These are phyloP conservation scores for Lepus timidus DNA, from an alignment of 2,113 vertebrate species.

Conservation along the genomic window DNA sequence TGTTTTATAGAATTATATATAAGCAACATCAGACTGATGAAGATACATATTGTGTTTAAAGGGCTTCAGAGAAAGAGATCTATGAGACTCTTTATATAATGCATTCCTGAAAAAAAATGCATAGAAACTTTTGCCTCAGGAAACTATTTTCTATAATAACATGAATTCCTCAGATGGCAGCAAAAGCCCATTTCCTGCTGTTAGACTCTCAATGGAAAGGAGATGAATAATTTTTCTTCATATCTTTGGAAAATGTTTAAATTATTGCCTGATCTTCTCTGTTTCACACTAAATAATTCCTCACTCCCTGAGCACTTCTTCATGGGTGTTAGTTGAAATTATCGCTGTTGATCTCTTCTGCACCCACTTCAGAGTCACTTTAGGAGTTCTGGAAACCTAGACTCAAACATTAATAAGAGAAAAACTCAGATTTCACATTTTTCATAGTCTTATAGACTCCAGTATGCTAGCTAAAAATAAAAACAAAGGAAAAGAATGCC, in stretches of 20 bases:
- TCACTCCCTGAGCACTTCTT: conserved; percentile 70
- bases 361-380: conserved; percentile 58
- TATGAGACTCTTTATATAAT: conserved; percentile 60
- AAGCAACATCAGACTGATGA: conserved; percentile 53
- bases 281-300: conserved; percentile 78
- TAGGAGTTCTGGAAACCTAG: conserved; percentile 69
- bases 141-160: conserved; percentile 81
- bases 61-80: conserved; percentile 34
- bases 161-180: conserved; percentile 79
- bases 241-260: conserved; percentile 81
- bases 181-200: conserved; percentile 76
- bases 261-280: conserved; percentile 77
- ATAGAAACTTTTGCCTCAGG: conserved; percentile 75
- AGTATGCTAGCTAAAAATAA: conserved; percentile 36
- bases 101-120: conserved; percentile 64
- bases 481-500: not conserved
- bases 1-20: conserved; percentile 38
- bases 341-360: conserved; percentile 65
- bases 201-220: conserved; percentile 71
- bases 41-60: conserved; percentile 67
- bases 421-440: conserved; percentile 65
- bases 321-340: conserved; percentile 73
- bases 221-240: conserved; percentile 80
- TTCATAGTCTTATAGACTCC: conserved; percentile 68
- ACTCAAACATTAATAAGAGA: conserved; percentile 67